Evolutionary conservation across 53 echinoderm and acorn worm genomes (phyloP).

Genomic region (Actinopyga echinites): DNA sequence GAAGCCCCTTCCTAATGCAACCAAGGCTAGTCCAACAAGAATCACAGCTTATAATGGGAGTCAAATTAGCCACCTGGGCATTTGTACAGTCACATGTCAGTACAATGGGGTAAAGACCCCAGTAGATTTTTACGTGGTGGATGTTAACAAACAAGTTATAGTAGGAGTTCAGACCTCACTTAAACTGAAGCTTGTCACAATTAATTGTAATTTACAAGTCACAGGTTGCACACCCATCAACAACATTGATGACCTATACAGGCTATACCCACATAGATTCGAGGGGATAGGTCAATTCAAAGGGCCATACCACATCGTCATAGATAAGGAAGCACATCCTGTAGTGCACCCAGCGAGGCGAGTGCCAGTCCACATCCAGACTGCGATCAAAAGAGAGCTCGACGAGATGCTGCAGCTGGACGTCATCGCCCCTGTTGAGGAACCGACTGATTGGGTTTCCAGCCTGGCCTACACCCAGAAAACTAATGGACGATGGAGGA

Average conservation of each 20-base stretch:
- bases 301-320: neutral
- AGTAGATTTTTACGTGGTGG: neutral
- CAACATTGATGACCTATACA: neutral
- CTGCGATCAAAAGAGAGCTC: conserved; percentile 49
- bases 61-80: neutral
- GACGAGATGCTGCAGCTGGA: conserved; percentile 35
- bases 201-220: neutral
- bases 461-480: conserved; percentile 49
- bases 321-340: no score
- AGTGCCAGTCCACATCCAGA: conserved; percentile 55
- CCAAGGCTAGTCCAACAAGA: neutral
- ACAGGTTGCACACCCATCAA: neutral
- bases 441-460: conserved; percentile 69
- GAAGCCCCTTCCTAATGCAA: neutral
- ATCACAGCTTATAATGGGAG: conserved; percentile 17
- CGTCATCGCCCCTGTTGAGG: conserved; percentile 28
- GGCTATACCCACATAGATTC: conserved; percentile 42
- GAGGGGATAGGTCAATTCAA: no score
- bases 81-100: neutral
- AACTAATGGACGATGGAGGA: conserved; percentile 45
- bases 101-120: neutral
- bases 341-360: conserved; percentile 47
- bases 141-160: neutral
- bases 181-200: neutral
- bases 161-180: no score